phyloP scores from a whole-genome alignment of 1,140 invertebrate genomes.

The Oppia nitens region DNA sequence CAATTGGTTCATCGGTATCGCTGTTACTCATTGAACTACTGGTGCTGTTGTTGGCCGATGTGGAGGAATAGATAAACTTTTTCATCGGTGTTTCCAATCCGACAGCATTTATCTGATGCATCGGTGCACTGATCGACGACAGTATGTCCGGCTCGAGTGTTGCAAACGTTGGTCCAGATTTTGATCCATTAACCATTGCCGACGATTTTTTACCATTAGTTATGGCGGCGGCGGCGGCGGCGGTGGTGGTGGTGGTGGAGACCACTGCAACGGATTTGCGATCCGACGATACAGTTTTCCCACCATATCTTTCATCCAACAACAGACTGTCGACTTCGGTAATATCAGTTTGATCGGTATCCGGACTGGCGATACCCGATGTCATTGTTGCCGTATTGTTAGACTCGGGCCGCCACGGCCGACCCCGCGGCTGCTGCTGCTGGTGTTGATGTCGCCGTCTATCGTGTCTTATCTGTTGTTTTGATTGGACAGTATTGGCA shows the following conservation, averaged over 20 bases:
- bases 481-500: constrained; percentile 18
- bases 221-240: no score
- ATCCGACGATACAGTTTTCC: no score
- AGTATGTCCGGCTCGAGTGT: not conserved
- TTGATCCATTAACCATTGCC: not conserved
- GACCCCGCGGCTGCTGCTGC: no score
- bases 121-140: constrained; percentile 3
- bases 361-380: not conserved
- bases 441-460: no score
- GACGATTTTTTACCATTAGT: not conserved
- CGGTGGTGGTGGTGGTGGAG: not conserved
- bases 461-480: no score
- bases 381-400: not conserved
- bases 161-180: not conserved
- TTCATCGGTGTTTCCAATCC: constrained; percentile 8
- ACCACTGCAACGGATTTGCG: no score
- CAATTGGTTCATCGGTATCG: constrained; percentile 7
- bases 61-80: no score
- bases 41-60: no score
- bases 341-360: not conserved
- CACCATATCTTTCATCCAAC: no score
- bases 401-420: not conserved
- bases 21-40: constrained; percentile 15
- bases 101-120: constrained; percentile 12
- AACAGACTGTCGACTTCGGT: not conserved